Conservation (phyloP, 2,797 vertebrate genomes). For the Dermochelys coriacea region DNA sequence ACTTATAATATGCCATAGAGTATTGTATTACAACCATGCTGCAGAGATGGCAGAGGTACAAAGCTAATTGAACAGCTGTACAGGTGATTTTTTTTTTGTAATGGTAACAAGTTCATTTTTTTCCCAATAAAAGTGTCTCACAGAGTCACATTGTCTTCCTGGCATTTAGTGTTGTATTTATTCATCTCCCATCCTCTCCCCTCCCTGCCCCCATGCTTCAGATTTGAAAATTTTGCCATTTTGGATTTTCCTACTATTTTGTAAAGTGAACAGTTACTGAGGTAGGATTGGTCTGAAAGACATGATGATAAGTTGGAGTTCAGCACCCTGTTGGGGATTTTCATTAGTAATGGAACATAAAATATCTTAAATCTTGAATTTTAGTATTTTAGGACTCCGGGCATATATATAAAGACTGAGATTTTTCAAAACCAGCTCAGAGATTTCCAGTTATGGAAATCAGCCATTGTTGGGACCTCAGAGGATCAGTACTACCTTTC, state of each 20-base stretch:
- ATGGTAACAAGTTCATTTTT: background rate
- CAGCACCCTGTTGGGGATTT: rapidly evolving
- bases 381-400: background rate
- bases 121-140: background rate
- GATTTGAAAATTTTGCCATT: background rate
- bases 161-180: background rate
- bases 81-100: background rate
- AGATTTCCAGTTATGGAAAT: background rate
- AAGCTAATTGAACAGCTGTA: background rate
- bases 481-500: slow-evolving; percentile 42
- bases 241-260: background rate
- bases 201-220: background rate
- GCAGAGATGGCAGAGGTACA: background rate
- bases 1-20: background rate
- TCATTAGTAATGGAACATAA: background rate
- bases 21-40: background rate
- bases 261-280: background rate
- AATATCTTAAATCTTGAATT: background rate
- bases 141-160: background rate
- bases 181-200: background rate
- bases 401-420: background rate
- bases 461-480: slow-evolving; percentile 21
- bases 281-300: background rate
- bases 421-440: background rate
- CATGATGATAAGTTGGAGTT: background rate